phyloP scores from a whole-genome alignment of 2,113 vertebrate species.

The Scytalopus superciliaris region DNA sequence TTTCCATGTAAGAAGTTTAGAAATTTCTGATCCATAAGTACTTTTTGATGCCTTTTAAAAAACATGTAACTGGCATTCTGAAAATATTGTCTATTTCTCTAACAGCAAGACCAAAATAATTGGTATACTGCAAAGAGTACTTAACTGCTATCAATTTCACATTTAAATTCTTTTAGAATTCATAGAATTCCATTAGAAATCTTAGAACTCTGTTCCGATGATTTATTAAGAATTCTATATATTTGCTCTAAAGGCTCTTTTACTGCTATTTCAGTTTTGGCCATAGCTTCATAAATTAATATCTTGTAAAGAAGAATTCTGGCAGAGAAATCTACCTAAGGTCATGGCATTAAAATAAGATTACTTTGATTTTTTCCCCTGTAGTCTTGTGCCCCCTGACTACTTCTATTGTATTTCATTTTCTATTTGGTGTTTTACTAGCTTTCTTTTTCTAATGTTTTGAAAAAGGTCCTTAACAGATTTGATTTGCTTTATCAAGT shows the following conservation, averaged over 20 bases:
- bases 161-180: neutral
- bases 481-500: neutral
- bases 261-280: neutral
- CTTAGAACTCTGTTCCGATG: neutral
- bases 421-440: neutral
- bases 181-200: neutral
- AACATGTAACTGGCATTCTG: neutral
- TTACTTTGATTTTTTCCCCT: neutral
- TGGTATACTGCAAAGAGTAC: neutral
- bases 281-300: neutral
- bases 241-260: neutral
- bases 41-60: neutral
- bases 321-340: neutral
- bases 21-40: neutral
- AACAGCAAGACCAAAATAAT: neutral
- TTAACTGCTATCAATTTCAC: neutral
- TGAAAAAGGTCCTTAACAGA: neutral
- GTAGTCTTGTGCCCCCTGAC: neutral
- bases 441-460: neutral
- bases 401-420: neutral
- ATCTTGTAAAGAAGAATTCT: neutral
- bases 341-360: neutral
- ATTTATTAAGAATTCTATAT: neutral
- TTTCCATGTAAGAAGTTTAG: neutral
- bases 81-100: neutral